Base-by-base conservation (phyloP, 2,113 vertebrate species). In the Tetraodon nigroviridis region DNA sequence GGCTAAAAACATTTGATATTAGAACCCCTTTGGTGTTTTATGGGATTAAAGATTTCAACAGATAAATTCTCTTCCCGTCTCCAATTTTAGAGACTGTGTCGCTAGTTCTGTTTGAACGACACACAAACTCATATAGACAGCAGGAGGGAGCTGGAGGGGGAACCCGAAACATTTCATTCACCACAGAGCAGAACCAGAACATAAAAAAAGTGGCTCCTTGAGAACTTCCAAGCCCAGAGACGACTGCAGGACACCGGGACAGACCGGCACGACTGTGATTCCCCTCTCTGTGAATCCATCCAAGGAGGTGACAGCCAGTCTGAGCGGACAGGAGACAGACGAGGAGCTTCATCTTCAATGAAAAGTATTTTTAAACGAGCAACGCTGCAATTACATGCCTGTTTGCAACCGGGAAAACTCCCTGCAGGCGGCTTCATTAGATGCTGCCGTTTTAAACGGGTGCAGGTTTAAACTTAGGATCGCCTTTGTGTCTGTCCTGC, bases 361-460 rank as follows among this genome's bases (percentile, higher is more conserved):
- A 52, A 11, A 12, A 3, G 27, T 64, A 48, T 40, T 37, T 63
- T 48, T 49, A 49, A 49, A 32, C 1, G 10, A 46, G 15, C 59
- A 45, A 45, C 41, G 45, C 51, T 61, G 49, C 45, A 48, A 63
- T 53, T 54, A 45, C 12, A 18, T 10, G 13, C 27, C 41, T 12
- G 20, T 55, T 22, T 55, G 24, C 24, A 51, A 51, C 49, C 22
- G 4, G 50, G 50, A 22, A 51, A 15, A 20, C 4, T 49, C 47
- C 47, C 50, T 11, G 32, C 32, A 12, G 8, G 32, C 32, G 32
- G 32, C 32, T 37, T 37, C 32, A 37, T 37, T 37, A 37, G 32
- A 37, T 10, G 32, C 32, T 12, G 32, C 12, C 32, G 10, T 37
- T 12, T 37, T 27, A 27, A 27, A 27, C 3, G 1, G 32, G 8